Base-by-base conservation (phyloP, 2,113 vertebrate genomes). In the Morphnarchus princeps region DNA sequence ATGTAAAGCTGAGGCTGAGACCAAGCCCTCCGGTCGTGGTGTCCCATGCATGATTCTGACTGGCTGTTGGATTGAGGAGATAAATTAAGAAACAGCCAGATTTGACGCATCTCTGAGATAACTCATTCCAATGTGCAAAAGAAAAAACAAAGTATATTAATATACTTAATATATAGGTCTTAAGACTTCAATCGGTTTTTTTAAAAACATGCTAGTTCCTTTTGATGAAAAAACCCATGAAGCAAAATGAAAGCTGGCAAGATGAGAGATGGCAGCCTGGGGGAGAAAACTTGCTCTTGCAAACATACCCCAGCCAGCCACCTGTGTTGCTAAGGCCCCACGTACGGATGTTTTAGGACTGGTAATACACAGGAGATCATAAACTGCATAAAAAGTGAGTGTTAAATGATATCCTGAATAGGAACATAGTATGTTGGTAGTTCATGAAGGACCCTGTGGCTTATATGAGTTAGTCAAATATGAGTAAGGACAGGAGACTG, bases 11-110 rank as follows among this genome's bases (percentile, higher is more conserved):
- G 45, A 76, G 49, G 52, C 66, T 76, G 36, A 76, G 54, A 57
- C 55, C 63, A 67, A 92, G 18, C 21, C 72, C 24, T 67, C 0
- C 0, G 1, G 63, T 82, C 6, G 0, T 16, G 0, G n/a, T 71
- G 73, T 58, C 34, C 52, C 4, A 0, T 40, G 26, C 2, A 1
- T 63, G 59, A 42, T 43, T 71, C 54, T 34, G 5, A 14, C 28
- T 0, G 4, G 40, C 58, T 89, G n/a, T 58, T 87, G 71, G 79
- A 65, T 67, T 80, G 62, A 85, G 59, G 69, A 73, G 59, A 58
- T 78, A 81, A 93, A 89, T 82, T 74, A 74, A 84, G 74, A 72
- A 83, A 47, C 63, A 76, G 34, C 1, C 65, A 45, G 28, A 58
- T 77, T 54, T 94, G 72, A 61, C 0, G 0, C n/a, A 78, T 70